A percentile compares a stretch with the other conserved stretches of the same genome.
Evolutionary conservation across 2,888 invertebrate genomes (phyloP).

Genomic region (Lordiphosa fenestrarum): DNA sequence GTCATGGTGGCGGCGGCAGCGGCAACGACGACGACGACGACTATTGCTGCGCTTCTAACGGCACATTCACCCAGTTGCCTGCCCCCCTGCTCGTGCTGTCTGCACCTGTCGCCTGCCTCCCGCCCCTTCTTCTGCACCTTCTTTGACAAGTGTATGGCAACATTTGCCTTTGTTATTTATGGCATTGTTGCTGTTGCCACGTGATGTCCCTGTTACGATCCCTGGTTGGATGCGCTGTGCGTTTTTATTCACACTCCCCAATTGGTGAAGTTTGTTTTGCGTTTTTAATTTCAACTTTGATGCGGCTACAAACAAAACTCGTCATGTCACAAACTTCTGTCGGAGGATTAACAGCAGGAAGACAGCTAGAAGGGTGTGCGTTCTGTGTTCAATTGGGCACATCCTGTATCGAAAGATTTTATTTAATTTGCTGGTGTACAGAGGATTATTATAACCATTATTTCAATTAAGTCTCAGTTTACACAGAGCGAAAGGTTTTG

Average conservation of each 20-base stretch:
- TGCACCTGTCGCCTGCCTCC: constrained; percentile 41
- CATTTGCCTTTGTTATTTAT: constrained; percentile 71
- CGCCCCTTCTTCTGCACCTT: neutral
- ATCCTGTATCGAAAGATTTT: too few species aligned
- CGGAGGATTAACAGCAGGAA: constrained; percentile 34
- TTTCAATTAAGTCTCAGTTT: too few species aligned
- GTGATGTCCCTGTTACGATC: constrained; percentile 26
- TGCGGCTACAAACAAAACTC: constrained; percentile 24
- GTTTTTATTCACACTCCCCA: constrained; percentile 39
- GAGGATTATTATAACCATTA: too few species aligned
- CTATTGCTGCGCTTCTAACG: constrained; percentile 56
- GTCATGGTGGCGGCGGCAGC: constrained; percentile 36
- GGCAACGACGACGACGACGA: constrained; percentile 10
- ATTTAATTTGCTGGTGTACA: too few species aligned
- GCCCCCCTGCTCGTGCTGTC: constrained; percentile 13
- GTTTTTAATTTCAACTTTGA: constrained; percentile 52
- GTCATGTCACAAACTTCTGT: constrained; percentile 38
- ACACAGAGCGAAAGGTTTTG: too few species aligned
- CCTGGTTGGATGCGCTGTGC: constrained; percentile 50
- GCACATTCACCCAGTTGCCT: constrained; percentile 50
- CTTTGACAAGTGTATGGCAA: constrained; percentile 39
- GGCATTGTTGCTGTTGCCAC: constrained; percentile 55
- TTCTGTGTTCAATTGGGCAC: too few species aligned
- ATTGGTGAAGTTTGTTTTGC: constrained; percentile 28
- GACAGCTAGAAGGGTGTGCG: too few species aligned